Percentiles rank a stretch among this genome's conserved stretches.
Conservation (phyloP, 2,113 vertebrate species). For the Apus apus region DNA sequence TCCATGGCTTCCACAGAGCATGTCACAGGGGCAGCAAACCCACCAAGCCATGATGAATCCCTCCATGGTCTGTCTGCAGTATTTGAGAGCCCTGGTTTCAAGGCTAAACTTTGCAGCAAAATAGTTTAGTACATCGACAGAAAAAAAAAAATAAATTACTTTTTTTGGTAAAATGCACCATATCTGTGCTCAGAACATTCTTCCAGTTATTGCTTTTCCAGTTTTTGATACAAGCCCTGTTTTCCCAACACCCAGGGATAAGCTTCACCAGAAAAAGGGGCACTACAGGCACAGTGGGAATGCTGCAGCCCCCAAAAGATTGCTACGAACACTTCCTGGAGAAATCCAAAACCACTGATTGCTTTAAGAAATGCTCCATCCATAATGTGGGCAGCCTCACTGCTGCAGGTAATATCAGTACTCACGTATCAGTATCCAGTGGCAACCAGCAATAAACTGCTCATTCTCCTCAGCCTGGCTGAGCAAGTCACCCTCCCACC, state of each 20-base stretch:
- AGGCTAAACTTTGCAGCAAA: not conserved
- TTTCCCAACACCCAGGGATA: not conserved
- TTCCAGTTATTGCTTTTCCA: not conserved
- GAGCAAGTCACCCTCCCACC: not conserved
- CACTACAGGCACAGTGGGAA: not conserved
- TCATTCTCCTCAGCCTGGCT: not conserved
- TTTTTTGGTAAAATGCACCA: not conserved
- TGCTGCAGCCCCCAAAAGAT: not conserved
- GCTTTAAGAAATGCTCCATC: not conserved
- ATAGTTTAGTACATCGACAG: not conserved
- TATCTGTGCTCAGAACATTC: not conserved
- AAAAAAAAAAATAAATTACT: no score
- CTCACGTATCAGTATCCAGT: not conserved
- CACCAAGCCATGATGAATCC: not conserved
- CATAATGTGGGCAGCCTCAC: not conserved
- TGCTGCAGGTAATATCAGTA: not conserved
- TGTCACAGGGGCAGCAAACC: not conserved
- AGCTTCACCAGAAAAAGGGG: not conserved
- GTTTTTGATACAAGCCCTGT: not conserved
- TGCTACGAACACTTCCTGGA: not conserved
- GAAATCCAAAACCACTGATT: accelerated
- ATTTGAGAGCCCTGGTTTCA: not conserved
- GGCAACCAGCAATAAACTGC: not conserved
- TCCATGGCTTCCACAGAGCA: not conserved
- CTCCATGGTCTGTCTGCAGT: not conserved